Evolutionary conservation across 2,888 invertebrate species (phyloP).

Genomic region (Craniophora ligustri): DNA sequence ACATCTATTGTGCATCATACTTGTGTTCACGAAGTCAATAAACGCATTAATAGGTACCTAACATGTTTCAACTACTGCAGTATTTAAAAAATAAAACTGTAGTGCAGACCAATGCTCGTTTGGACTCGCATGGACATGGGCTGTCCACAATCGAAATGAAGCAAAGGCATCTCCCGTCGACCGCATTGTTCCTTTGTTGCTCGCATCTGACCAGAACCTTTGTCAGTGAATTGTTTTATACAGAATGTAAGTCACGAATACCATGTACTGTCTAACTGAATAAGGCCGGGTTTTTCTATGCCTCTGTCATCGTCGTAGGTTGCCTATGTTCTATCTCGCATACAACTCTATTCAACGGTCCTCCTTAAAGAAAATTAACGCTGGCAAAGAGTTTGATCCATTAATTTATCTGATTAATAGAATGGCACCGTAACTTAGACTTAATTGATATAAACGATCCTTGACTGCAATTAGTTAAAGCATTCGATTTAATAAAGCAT

Average conservation of each 20-base stretch:
- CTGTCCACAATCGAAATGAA: slow-evolving; percentile 83
- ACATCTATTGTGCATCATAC: slow-evolving; percentile 5
- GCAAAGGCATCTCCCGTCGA: slow-evolving; percentile 80
- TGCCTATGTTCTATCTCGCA: slow-evolving; percentile 64
- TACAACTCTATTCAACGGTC: slow-evolving; percentile 75
- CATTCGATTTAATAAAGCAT: slow-evolving; percentile 23
- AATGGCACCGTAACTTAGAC: slow-evolving; percentile 1
- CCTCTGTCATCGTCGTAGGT: slow-evolving; percentile 69
- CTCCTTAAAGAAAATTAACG: slow-evolving; percentile 21
- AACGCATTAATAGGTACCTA: slow-evolving; percentile 3
- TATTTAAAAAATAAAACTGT: slow-evolving; percentile 35
- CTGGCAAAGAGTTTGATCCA: background rate
- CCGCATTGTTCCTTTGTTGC: slow-evolving; percentile 85
- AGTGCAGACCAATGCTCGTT: slow-evolving; percentile 39
- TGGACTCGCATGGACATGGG: slow-evolving; percentile 51
- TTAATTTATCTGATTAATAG: too few species aligned
- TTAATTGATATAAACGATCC: slow-evolving; percentile 15
- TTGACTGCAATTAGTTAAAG: slow-evolving; percentile 16
- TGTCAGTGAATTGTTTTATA: slow-evolving; percentile 88
- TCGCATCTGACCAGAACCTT: slow-evolving; percentile 83
- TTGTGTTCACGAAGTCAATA: slow-evolving; percentile 1
- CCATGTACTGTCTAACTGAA: slow-evolving; percentile 83
- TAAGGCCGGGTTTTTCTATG: slow-evolving; percentile 73
- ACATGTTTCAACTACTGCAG: slow-evolving; percentile 19
- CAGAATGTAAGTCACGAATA: slow-evolving; percentile 88